Evolutionary conservation across 2,113 vertebrate species (phyloP).

Genomic region (Dasyprocta punctata): DNA sequence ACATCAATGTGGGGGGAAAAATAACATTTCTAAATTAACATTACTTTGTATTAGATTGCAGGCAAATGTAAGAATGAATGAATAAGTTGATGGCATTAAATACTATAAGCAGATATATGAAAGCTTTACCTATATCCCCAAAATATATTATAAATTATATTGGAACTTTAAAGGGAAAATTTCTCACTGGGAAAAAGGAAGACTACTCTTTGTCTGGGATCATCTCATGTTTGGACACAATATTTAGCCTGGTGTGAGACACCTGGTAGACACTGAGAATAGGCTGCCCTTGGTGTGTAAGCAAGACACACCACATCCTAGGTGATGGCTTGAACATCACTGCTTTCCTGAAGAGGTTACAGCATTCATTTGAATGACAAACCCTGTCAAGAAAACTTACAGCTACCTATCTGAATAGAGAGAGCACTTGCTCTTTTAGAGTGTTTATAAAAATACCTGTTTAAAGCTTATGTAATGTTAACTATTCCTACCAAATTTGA

Average conservation of each 20-base stretch:
- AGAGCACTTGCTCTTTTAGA: neutral
- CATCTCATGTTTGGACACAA: neutral
- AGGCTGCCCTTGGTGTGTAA: neutral
- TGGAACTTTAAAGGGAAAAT: neutral
- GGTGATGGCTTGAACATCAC: neutral
- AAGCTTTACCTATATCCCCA: neutral
- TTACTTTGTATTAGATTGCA: neutral
- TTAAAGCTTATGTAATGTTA: neutral
- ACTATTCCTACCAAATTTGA: neutral
- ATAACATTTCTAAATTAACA: neutral
- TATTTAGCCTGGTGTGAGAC: neutral
- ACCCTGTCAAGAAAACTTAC: neutral
- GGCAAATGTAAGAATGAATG: neutral
- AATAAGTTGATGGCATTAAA: neutral
- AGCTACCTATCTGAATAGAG: neutral
- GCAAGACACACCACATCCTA: neutral
- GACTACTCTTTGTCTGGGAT: neutral
- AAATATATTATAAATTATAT: neutral
- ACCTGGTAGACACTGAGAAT: neutral
- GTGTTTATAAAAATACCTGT: neutral
- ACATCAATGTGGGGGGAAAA: neutral
- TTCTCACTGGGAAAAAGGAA: neutral
- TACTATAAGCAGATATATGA: neutral
- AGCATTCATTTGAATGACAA: neutral
- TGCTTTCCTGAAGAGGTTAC: neutral